Base-by-base conservation (phyloP, 1,140 invertebrate genomes). In the Hermetia illucens region DNA sequence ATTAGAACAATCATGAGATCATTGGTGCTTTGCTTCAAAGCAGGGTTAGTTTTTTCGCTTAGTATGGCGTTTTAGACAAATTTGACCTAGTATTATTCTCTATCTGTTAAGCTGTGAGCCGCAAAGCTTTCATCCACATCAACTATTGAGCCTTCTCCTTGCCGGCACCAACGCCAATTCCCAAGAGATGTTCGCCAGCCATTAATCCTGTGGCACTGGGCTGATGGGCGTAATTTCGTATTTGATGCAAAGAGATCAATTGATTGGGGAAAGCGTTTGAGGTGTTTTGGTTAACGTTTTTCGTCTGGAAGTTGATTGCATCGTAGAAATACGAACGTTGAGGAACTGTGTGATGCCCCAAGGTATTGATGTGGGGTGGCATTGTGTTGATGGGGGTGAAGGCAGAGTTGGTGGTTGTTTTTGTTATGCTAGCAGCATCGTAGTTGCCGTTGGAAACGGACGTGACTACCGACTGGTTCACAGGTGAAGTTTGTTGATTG, bases 181-280 rank as follows among this genome's bases (percentile, higher is more conserved):
- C 53, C n/a, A 61, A 32, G 15, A 61, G 42, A 45, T 61, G 58
- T 46, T 61, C 58, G 44, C 53, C 41, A 22, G 53, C 43, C 9
- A 38, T 38, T 32, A 59, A 45, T 65, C 67, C 69, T 67, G 68
- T 72, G 21, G 44, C 48, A 15, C 55, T 51, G 5, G 87, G 87
- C 58, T 92, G 88, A 59, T 91, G 87, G 42, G 90, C 88, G 66
- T 94, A 95, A 62, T 94, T 97, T 51, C 91, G 75, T 51, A 96
- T 95, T 65, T 95, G 90, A 64, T 95, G 89, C 37, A 97, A 70
- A 44, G 89, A 93, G 52, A 96, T 91, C 49, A 95, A 71, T 59
- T 94, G 90, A 61, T 93, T 94, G 34, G 90, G 89, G 61, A 91
- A 93, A 41, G 74, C 76, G 50, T 78, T 82, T 37, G 77, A 69